Evolutionary conservation across 2,888 invertebrate genomes (phyloP).

Genomic region (Lasioglossum lativentre): DNA sequence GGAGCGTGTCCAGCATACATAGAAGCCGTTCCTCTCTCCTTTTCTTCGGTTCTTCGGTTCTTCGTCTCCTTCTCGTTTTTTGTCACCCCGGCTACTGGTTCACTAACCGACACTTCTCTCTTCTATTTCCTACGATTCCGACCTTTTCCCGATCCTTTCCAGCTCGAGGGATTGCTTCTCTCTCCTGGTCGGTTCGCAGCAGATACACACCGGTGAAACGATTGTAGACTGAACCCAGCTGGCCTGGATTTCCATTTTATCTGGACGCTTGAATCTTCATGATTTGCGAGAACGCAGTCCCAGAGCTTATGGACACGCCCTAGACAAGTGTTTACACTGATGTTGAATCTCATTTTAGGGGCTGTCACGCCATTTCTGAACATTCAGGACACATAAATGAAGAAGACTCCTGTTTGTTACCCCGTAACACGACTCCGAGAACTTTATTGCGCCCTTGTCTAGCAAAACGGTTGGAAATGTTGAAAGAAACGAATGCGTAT

Average conservation of each 20-base stretch:
- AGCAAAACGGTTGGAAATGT: background rate
- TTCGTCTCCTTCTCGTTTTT: slow-evolving; percentile 19
- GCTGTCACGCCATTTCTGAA: background rate
- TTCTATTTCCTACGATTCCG: background rate
- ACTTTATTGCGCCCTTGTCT: background rate
- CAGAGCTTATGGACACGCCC: background rate
- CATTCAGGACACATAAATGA: background rate
- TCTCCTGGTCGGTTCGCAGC: background rate
- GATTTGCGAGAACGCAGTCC: background rate
- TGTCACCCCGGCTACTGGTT: background rate
- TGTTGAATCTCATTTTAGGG: background rate
- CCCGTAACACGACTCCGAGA: background rate
- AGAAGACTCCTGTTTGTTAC: background rate
- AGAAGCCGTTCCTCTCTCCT: slow-evolving; percentile 31
- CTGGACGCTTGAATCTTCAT: background rate
- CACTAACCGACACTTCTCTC: slow-evolving; percentile 20
- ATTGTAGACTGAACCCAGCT: background rate
- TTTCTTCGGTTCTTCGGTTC: slow-evolving; percentile 22
- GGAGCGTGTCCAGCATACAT: slow-evolving; percentile 69
- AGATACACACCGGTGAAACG: background rate
- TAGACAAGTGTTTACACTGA: background rate
- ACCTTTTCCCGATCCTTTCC: background rate
- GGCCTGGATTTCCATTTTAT: slow-evolving; percentile 15
- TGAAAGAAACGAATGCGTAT: background rate
- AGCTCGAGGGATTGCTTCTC: background rate